Percentiles rank a stretch among this genome's conserved stretches.
These are phyloP conservation scores for Alosa sapidissima DNA, from an alignment of 2,797 vertebrate species.

Conservation along the genomic window DNA sequence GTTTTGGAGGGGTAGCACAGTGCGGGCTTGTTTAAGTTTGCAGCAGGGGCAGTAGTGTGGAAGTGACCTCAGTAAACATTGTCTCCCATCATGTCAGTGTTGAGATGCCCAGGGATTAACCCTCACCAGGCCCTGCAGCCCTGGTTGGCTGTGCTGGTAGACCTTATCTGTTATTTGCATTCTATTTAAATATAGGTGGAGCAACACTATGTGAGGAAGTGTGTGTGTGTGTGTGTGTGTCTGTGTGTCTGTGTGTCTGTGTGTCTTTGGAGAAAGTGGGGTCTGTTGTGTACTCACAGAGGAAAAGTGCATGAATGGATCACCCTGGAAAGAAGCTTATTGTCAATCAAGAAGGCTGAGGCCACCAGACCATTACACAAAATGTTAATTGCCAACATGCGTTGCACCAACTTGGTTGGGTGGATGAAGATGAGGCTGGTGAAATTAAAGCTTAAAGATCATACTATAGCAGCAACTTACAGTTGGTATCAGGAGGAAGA, in stretches of 20 bases:
- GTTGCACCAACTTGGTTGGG: slow-evolving; percentile 28
- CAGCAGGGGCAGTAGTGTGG: slow-evolving; percentile 63
- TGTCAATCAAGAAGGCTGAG: slow-evolving; percentile 53
- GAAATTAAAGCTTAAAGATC: neutral
- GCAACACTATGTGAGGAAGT: slow-evolving; percentile 33
- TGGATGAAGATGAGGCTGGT: neutral
- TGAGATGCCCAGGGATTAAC: slow-evolving; percentile 54
- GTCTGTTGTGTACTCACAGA: slow-evolving; percentile 20
- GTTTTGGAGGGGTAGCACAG: neutral
- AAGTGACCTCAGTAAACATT: slow-evolving; percentile 67
- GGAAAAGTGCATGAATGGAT: slow-evolving; percentile 43
- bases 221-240: slow-evolving; percentile 4
- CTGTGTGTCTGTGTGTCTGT: slow-evolving; percentile 5
- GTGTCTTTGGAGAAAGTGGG: slow-evolving; percentile 8
- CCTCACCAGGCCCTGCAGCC: slow-evolving; percentile 7
- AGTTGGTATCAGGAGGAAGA: neutral
- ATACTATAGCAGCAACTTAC: neutral
- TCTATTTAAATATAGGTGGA: slow-evolving; percentile 63
- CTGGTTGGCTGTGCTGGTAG: slow-evolving; percentile 24
- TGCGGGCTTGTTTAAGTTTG: slow-evolving; percentile 62
- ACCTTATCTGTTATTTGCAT: slow-evolving; percentile 54
- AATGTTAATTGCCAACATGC: slow-evolving; percentile 39
- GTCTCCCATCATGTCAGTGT: slow-evolving; percentile 56
- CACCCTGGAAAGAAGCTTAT: slow-evolving; percentile 44
- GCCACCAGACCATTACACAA: slow-evolving; percentile 49